Percentiles rank a stretch among this genome's conserved stretches.
These are phyloP conservation scores for Emys orbicularis DNA, from an alignment of 2,797 vertebrate genomes.

Conservation along the genomic window DNA sequence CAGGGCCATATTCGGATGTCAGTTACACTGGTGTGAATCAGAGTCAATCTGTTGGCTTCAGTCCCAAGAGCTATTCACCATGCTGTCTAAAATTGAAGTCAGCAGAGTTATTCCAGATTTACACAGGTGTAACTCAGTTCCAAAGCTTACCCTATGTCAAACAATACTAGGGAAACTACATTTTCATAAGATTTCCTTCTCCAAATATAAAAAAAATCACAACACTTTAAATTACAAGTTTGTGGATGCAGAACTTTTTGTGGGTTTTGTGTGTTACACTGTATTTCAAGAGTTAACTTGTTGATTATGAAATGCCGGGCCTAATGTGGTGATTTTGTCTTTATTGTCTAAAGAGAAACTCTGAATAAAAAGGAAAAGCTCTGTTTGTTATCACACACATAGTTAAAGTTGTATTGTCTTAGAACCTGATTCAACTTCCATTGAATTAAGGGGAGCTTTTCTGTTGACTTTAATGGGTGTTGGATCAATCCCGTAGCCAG, in stretches of 20 bases:
- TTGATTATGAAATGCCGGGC: not conserved
- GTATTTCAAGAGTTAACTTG: rapidly evolving
- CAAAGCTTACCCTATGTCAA: conserved; percentile 19
- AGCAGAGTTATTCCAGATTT: not conserved
- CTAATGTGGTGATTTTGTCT: not conserved
- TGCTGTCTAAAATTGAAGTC: not conserved
- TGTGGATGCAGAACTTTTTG: not conserved
- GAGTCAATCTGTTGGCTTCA: conserved; percentile 7
- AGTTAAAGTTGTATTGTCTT: too few relatives aligned
- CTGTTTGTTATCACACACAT: not conserved
- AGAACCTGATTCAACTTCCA: too few relatives aligned
- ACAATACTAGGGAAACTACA: too few relatives aligned
- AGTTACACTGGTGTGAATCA: not conserved
- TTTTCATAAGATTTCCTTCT: too few relatives aligned
- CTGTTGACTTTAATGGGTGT: too few relatives aligned
- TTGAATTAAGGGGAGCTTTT: too few relatives aligned
- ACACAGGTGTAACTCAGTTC: conserved; percentile 31
- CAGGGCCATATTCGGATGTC: not conserved
- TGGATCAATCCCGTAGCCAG: too few relatives aligned
- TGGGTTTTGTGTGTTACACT: too few relatives aligned
- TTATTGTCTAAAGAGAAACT: not conserved
- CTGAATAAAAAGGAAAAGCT: not conserved
- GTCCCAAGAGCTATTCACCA: not conserved
- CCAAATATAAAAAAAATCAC: not conserved
- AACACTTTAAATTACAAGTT: not conserved